phyloP scores from a whole-genome alignment of 1,140 invertebrate species.

The Caenorhabditis latens region DNA sequence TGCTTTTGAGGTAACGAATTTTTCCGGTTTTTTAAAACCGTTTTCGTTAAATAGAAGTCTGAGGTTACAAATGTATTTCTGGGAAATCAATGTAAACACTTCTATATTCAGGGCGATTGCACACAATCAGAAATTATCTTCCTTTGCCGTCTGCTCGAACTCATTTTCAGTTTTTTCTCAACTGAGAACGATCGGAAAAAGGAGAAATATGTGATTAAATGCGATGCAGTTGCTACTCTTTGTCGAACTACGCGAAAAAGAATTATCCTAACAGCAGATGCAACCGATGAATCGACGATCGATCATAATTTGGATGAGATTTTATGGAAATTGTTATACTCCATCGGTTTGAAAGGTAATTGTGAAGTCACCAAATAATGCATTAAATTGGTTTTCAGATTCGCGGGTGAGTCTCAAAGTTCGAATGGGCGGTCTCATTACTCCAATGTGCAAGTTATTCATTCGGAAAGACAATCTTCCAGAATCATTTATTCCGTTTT shows the following conservation, averaged over 20 bases:
- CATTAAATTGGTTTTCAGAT: conserved; percentile 54
- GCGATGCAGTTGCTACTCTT: background rate
- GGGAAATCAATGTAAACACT: background rate
- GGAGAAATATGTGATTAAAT: conserved; percentile 16
- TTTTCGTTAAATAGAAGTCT: too few species aligned
- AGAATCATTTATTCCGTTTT: conserved; percentile 15
- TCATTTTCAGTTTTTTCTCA: conserved; percentile 12
- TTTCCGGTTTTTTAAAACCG: too few species aligned
- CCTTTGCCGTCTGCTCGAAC: conserved; percentile 31
- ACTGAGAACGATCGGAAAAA: conserved; percentile 38
- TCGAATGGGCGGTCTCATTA: conserved; percentile 67
- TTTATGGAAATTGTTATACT: conserved; percentile 13
- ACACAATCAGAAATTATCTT: conserved; percentile 14
- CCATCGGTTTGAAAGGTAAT: conserved; percentile 16
- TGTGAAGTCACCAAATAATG: too few species aligned
- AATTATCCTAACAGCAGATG: conserved; percentile 4
- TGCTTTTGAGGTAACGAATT: conserved; percentile 8
- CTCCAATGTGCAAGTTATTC: conserved; percentile 61
- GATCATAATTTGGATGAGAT: conserved; percentile 19
- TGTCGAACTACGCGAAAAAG: conserved; percentile 55
- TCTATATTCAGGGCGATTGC: background rate
- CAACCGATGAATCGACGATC: conserved; percentile 22
- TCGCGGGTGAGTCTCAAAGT: conserved; percentile 68
- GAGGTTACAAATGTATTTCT: too few species aligned
- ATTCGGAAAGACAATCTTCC: conserved; percentile 62